These are phyloP conservation scores for Encarsia formosa DNA, from an alignment of 2,888 invertebrate species.

Conservation along the genomic window DNA sequence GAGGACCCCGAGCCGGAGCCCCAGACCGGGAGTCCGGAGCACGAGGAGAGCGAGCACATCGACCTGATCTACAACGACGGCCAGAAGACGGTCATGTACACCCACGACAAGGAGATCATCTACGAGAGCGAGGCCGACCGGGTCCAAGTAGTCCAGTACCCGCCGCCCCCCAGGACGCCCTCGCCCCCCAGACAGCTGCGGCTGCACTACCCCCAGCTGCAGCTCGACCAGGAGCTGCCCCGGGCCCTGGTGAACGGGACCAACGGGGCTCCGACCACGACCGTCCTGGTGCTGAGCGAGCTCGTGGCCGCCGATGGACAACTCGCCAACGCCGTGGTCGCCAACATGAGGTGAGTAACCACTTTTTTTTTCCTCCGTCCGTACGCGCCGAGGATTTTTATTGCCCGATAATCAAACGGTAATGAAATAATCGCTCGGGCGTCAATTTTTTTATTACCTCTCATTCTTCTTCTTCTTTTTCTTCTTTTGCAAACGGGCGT, in stretches of 20 bases:
- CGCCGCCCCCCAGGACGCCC: slow-evolving; percentile 47
- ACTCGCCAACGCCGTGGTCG: slow-evolving; percentile 38
- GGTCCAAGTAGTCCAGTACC: slow-evolving; percentile 49
- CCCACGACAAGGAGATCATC: slow-evolving; percentile 75
- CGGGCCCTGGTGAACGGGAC: slow-evolving; percentile 39
- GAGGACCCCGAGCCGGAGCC: neutral
- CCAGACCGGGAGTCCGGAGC: slow-evolving; percentile 48
- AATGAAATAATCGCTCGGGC: too few relatives aligned
- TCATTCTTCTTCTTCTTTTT: too few relatives aligned
- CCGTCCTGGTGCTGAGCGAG: slow-evolving; percentile 70
- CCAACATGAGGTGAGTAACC: slow-evolving; percentile 31
- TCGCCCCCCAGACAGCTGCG: slow-evolving; percentile 50
- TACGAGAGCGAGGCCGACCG: slow-evolving; percentile 71
- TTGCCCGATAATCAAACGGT: too few relatives aligned
- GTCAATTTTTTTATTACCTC: too few relatives aligned
- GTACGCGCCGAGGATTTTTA: neutral
- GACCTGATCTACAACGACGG: slow-evolving; percentile 82
- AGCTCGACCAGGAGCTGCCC: slow-evolving; percentile 55
- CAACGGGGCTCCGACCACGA: slow-evolving; percentile 54
- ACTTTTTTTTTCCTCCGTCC: too few relatives aligned
- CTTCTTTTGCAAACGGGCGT: too few relatives aligned
- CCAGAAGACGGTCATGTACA: slow-evolving; percentile 79
- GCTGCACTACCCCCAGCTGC: slow-evolving; percentile 56
- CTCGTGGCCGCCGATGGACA: slow-evolving; percentile 63
- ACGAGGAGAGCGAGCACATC: slow-evolving; percentile 71